A percentile compares a stretch with the other conserved stretches of the same genome.
These are phyloP conservation scores for Lepus americanus DNA, from an alignment of 2,113 vertebrate species.

Conservation along the genomic window DNA sequence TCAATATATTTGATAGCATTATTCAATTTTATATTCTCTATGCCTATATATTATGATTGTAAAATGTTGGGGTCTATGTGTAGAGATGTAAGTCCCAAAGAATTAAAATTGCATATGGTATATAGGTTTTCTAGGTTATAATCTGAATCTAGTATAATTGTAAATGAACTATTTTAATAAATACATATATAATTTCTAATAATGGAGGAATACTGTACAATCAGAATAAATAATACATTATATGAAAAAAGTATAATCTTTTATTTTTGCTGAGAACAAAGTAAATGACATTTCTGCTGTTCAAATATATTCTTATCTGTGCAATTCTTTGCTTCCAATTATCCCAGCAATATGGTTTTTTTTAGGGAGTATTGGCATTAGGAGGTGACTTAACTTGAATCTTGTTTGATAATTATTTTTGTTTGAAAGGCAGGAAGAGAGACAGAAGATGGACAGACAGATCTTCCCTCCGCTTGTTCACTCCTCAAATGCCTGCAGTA, in stretches of 20 bases:
- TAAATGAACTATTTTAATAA: conserved; percentile 20
- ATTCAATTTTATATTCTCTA: neutral
- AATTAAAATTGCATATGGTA: neutral
- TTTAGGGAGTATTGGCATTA: neutral
- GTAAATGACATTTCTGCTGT: neutral
- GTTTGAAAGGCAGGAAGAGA: no score
- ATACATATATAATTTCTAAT: neutral
- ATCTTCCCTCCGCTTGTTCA: no score
- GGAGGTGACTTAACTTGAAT: neutral
- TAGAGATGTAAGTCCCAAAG: neutral
- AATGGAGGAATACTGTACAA: neutral
- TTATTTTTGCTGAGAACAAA: neutral
- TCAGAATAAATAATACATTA: neutral
- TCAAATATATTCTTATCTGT: conserved; percentile 8
- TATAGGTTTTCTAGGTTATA: neutral
- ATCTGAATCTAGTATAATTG: neutral
- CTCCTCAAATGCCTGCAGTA: no score
- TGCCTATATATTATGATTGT: neutral
- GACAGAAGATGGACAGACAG: no score
- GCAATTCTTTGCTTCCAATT: neutral
- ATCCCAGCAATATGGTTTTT: neutral
- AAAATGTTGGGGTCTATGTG: neutral
- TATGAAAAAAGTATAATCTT: neutral
- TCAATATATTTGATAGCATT: neutral
- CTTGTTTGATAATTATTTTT: neutral